Conservation (phyloP, 2,113 vertebrate genomes). For the Sapayoa aenigma region DNA sequence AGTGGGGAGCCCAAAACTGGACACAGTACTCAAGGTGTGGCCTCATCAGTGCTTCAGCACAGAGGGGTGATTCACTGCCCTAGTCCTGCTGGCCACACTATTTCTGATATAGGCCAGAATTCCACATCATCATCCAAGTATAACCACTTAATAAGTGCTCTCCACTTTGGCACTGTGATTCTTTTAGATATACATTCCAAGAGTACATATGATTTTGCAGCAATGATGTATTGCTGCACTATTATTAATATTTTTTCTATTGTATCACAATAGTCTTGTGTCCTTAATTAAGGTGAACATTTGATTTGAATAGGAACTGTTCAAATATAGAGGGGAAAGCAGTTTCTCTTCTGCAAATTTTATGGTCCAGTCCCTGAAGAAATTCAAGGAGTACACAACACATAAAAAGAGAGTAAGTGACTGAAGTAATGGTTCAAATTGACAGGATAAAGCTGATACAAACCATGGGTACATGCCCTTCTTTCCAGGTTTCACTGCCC, state of each 20-base stretch:
- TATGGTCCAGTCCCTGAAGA: background rate
- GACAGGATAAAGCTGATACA: background rate
- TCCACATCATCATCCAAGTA: background rate
- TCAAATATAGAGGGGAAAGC: background rate
- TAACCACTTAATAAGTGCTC: background rate
- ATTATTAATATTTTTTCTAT: background rate
- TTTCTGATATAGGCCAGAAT: background rate
- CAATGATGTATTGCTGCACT: background rate
- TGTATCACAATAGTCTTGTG: background rate
- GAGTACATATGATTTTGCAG: background rate
- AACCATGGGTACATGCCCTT: background rate
- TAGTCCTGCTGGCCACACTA: background rate
- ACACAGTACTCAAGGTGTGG: background rate
- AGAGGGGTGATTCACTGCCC: background rate
- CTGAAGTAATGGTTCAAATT: background rate
- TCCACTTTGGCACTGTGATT: background rate
- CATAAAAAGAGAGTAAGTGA: background rate
- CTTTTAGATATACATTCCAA: background rate
- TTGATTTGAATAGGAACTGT: background rate
- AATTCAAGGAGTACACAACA: background rate
- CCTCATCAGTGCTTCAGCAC: background rate
- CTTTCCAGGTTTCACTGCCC: background rate
- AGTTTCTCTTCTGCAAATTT: background rate
- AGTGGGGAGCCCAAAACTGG: background rate
- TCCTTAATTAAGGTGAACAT: background rate